Percentiles rank a stretch among this genome's conserved stretches.
Evolutionary conservation across 2,888 invertebrate genomes (phyloP).

Genomic region (Nipponacmea schrenckii): DNA sequence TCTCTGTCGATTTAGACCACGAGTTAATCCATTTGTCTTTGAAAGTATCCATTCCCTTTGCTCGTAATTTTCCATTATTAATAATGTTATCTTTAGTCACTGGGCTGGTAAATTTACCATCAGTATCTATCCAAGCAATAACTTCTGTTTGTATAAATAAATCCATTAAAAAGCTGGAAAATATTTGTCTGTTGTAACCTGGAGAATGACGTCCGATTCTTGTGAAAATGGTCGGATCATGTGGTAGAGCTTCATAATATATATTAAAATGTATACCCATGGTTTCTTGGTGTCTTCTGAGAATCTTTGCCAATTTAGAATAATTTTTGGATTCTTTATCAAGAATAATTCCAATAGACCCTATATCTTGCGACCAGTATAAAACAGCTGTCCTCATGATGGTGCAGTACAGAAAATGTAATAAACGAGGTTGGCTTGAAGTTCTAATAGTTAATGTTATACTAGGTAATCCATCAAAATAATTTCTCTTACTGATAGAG

Average conservation of each 20-base stretch:
- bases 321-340: background rate
- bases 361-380: background rate
- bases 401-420: background rate
- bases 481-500: too few species aligned
- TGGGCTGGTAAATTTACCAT: background rate
- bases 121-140: background rate
- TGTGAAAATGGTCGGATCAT: background rate
- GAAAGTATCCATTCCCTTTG: background rate
- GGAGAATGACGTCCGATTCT: background rate
- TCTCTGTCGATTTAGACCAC: background rate
- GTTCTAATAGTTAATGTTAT: background rate
- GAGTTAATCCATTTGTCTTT: background rate
- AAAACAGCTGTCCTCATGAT: background rate
- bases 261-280: background rate
- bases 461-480: background rate
- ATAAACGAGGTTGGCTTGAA: background rate
- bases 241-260: background rate
- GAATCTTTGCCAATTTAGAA: background rate
- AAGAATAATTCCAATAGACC: background rate
- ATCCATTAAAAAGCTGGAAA: background rate
- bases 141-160: background rate
- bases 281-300: background rate
- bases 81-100: background rate
- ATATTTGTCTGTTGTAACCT: background rate
- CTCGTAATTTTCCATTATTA: background rate